phyloP scores from a whole-genome alignment of 2,797 vertebrate species.

The Monodelphis domestica region DNA sequence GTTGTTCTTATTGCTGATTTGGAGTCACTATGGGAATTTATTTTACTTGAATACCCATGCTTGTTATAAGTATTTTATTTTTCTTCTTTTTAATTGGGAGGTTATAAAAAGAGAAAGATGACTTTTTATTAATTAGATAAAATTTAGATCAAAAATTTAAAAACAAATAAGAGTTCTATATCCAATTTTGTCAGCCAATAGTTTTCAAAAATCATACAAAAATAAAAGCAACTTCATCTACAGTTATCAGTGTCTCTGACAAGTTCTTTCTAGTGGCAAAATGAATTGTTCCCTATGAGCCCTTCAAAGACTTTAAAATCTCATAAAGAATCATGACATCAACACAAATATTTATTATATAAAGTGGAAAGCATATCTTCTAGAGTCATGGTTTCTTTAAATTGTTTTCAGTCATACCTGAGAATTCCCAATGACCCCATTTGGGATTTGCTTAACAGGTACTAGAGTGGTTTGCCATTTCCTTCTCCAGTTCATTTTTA shows the following conservation, averaged over 20 bases:
- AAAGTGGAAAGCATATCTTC: not conserved
- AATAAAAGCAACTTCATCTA: not conserved
- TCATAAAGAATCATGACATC: not conserved
- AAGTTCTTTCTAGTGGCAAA: not conserved
- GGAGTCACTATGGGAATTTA: not conserved
- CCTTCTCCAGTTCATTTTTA: too few species aligned
- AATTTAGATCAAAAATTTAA: not conserved
- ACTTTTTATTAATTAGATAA: not conserved
- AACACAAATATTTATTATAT: not conserved
- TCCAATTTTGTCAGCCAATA: not conserved
- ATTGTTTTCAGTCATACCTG: too few species aligned
- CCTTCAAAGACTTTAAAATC: not conserved
- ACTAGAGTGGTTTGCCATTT: too few species aligned
- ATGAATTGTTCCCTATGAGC: not conserved
- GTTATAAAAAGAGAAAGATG: not conserved
- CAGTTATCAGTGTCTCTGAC: slow-evolving; percentile 6
- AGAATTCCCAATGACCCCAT: too few species aligned
- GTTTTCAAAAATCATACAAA: not conserved
- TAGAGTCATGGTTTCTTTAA: too few species aligned
- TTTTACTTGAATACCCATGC: not conserved
- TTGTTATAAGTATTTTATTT: not conserved
- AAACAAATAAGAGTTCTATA: not conserved
- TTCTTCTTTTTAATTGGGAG: not conserved
- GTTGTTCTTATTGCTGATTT: too few species aligned
- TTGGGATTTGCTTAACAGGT: too few species aligned